Conservation (phyloP, 2,888 invertebrate species). For the Diachrysia chrysitis region DNA sequence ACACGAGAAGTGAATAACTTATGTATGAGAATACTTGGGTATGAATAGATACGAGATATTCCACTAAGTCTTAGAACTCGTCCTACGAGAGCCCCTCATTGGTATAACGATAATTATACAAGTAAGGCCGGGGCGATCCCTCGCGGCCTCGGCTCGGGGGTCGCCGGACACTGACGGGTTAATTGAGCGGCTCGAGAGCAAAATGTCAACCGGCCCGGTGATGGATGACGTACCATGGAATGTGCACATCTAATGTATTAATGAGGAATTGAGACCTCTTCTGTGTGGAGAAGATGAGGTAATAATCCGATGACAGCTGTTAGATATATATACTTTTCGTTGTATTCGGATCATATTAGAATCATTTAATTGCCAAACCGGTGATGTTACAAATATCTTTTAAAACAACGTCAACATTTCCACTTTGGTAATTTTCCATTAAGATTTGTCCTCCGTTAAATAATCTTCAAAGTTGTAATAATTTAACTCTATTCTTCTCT, state of each 20-base stretch:
- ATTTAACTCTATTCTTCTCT: not conserved
- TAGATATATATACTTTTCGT: not conserved
- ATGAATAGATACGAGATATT: constrained; percentile 23
- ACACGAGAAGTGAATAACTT: not conserved
- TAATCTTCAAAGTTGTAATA: too few relatives aligned
- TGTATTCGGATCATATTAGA: too few relatives aligned
- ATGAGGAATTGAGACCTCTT: constrained; percentile 10
- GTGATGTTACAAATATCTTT: too few relatives aligned
- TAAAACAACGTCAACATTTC: too few relatives aligned
- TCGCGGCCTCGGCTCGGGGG: constrained; percentile 36
- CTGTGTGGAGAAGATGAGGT: constrained; percentile 6
- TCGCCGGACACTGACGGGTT: constrained; percentile 55
- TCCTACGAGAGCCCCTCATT: constrained; percentile 25
- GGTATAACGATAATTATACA: constrained; percentile 54
- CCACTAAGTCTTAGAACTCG: constrained; percentile 18
- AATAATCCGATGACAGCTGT: not conserved
- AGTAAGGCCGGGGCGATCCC: constrained; percentile 41
- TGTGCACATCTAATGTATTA: constrained; percentile 20
- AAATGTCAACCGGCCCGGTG: constrained; percentile 59
- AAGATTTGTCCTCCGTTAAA: not conserved
- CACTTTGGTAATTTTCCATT: too few relatives aligned
- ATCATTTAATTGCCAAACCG: too few relatives aligned
- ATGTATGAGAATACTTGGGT: not conserved
- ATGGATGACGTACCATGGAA: constrained; percentile 51
- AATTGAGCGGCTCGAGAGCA: constrained; percentile 64